A percentile compares a stretch with the other conserved stretches of the same genome.
phyloP scores from a whole-genome alignment of 2,797 vertebrate genomes.

The Zenarchopterus dispar region DNA sequence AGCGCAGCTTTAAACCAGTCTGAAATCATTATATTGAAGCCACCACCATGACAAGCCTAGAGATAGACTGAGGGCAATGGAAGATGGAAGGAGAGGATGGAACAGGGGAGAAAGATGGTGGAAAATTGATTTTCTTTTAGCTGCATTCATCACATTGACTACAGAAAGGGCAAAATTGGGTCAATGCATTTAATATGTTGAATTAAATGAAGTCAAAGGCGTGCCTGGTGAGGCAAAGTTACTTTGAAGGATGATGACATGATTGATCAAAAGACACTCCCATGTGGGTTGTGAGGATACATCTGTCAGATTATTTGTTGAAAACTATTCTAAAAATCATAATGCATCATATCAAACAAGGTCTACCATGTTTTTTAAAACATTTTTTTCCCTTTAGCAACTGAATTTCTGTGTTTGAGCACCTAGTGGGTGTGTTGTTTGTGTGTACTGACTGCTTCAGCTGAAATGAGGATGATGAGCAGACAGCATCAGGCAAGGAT shows the following conservation, averaged over 20 bases:
- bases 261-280: conserved; percentile 45
- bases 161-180: conserved; percentile 74
- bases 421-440: neutral
- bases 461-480: no score
- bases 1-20: conserved; percentile 57
- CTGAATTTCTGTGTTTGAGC: conserved; percentile 1
- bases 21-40: conserved; percentile 60
- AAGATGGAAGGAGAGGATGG: conserved; percentile 43
- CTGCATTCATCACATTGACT: conserved; percentile 77
- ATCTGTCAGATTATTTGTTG: conserved; percentile 23
- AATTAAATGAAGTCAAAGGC: conserved; percentile 76
- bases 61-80: conserved; percentile 45
- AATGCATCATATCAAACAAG: conserved; percentile 4
- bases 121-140: conserved; percentile 73
- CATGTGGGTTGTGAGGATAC: conserved; percentile 21
- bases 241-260: conserved; percentile 61
- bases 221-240: conserved; percentile 51
- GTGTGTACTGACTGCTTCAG: neutral
- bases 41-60: conserved; percentile 58
- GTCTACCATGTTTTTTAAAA: conserved; percentile 4
- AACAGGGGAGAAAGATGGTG: conserved; percentile 55
- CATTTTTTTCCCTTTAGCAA: conserved; percentile 4
- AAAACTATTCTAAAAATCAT: conserved; percentile 11
- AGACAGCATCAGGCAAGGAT: no score
- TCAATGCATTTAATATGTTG: conserved; percentile 73